Evolutionary conservation across 30 jellyfish, hydroid and myxozoan genomes (phyloP), one percentile per base, ranked within the genome.

Genomic region (Mastigias papua): DNA sequence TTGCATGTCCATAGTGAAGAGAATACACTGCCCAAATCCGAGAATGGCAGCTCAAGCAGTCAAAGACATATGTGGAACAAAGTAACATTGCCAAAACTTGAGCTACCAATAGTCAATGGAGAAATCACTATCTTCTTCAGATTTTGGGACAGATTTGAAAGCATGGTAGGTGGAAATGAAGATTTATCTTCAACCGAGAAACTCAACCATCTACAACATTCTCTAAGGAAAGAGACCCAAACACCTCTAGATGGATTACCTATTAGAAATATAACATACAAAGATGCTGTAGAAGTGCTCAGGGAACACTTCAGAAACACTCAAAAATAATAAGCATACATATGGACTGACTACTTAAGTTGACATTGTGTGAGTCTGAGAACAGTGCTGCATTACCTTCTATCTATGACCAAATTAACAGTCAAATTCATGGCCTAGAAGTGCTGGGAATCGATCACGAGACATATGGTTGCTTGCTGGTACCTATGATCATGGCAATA

Each of bases 341-440:
- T 8, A 10, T 69, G 50, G 81, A 69, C 34, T 15, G 81, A n/a
- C 34, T 30, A 34, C 11, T 69, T 22, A 69, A 69, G 58, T 34
- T 69, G 81, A 69, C 13, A 69, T 69, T 66, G 81, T 69, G 81
- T 15, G 81, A 69, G 34, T 22, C 69, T 5, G 81, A 69, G 8
- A 69, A 69, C 81, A 69, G 13, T 31, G 81, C 10, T 31, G 81
- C 81, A 25, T 69, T 69, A 69, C 81, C 11, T 69, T 69, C 69
- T 9, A 69, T 10, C 58, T 69, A 69, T n/a, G 81, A 69, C 20
- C 81, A 69, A 11, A 69, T 69, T n/a, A 69, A 69, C 11, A 69
- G 13, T 31, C 58, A 28, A 34, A 33, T 16, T 34, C 81, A 21
- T 27, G 72, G 21, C 7, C 72, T 60, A 27, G 72, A 60, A 60